Base-by-base conservation (phyloP, 2,797 vertebrate species). In the Helostoma temminkii region DNA sequence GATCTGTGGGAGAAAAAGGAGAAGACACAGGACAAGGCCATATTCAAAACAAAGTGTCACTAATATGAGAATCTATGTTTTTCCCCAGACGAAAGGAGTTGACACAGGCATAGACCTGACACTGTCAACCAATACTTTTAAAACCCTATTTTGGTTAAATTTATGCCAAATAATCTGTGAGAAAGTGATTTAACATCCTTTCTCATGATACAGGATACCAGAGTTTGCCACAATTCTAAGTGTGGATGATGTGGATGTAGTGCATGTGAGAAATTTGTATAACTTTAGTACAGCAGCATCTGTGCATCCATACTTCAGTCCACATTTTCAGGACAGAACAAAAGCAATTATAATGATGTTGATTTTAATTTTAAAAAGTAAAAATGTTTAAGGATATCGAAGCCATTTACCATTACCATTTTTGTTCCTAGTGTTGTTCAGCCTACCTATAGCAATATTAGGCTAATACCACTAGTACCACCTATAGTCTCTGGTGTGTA, bases 111-210 rank as follows among this genome's bases (percentile, higher is more conserved):
- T 71, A 81, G 73, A 84, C 90, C 76, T 88, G 84, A 91, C 84
- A 86, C 74, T 37, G 71, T 81, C 81, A 91, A 88, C 85, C 71
- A 70, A 88, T 83, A 58, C 80, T 88, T 87, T 90, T 85, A 79
- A 71, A 66, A 80, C 83, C 82, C 74, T 87, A 83, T 90, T 90
- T 81, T 83, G 71, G 74, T 82, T 87, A 81, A 78, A 76, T 83
- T 79, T 66, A 78, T 82, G 78, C 80, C 67, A 73, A 66, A 66
- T 59, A 82, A 82, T 83, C 50, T 84, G 83, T 86, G 83, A 90
- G 89, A 92, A 89, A 88, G 53, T 73, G 84, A 88, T 89, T 78
- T 66, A 80, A 71, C 78, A 47, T 48, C 46, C 22, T 46, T 69
- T 87, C 83, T 86, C 42, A 61, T 71, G 74, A 71, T 48, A 58